phyloP scores from a whole-genome alignment of 2,888 invertebrate species.

The Onthophagus sagittarius region DNA sequence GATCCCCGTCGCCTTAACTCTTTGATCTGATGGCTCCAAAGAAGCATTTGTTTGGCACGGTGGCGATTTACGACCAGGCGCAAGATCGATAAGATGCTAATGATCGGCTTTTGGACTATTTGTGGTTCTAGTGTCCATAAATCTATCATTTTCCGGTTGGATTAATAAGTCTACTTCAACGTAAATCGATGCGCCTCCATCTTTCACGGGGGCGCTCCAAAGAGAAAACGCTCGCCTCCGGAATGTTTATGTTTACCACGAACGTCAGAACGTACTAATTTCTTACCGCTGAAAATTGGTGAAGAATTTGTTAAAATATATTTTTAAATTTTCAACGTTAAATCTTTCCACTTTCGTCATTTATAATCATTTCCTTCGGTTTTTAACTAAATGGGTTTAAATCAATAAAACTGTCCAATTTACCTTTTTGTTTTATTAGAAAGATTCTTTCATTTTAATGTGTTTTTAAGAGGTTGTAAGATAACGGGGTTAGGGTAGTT shows the following conservation, averaged over 20 bases:
- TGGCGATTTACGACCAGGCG: conserved; percentile 6
- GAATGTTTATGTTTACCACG: neutral
- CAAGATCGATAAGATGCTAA: conserved; percentile 25
- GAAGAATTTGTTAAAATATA: neutral
- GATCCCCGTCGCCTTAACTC: neutral
- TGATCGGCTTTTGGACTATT: conserved; percentile 23
- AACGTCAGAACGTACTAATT: neutral
- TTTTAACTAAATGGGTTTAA: neutral
- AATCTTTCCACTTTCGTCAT: neutral
- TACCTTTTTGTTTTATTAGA: too few relatives aligned
- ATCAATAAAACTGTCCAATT: neutral
- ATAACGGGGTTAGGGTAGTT: conserved; percentile 6
- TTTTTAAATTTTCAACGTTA: neutral
- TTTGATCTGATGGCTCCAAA: neutral
- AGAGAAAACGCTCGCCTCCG: neutral
- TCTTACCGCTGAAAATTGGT: neutral
- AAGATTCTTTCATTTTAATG: neutral
- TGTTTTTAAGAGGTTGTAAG: conserved; percentile 9
- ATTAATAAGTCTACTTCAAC: conserved; percentile 26
- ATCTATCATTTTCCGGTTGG: conserved; percentile 24
- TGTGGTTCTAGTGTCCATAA: conserved; percentile 25
- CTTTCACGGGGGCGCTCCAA: conserved; percentile 7
- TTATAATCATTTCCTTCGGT: neutral
- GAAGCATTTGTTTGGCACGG: neutral
- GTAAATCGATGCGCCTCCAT: conserved; percentile 20